Conservation (phyloP, 2,888 invertebrate species). For the Odontomyia ornata region DNA sequence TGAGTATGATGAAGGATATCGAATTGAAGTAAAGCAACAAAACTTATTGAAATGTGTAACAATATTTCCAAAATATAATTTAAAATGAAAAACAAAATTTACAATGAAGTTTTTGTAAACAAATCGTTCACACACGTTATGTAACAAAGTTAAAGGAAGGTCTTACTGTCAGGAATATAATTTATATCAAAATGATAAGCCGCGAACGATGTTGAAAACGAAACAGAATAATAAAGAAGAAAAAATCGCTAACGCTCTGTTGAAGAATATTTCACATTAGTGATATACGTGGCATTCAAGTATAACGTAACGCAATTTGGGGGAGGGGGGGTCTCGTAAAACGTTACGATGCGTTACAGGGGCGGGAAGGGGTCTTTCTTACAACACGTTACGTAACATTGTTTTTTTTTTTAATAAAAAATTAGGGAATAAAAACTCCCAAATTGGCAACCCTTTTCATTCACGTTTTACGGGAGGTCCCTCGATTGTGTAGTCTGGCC, state of each 20-base stretch:
- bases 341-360: no score
- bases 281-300: no score
- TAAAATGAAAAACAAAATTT: conserved; percentile 15
- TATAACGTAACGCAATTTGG: no score
- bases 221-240: conserved; percentile 26
- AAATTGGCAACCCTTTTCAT: no score
- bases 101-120: neutral
- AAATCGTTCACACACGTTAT: neutral
- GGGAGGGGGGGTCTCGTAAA: no score
- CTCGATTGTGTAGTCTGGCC: no score
- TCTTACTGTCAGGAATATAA: conserved; percentile 18
- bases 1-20: neutral
- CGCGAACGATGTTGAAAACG: conserved; percentile 21
- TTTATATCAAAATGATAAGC: conserved; percentile 33
- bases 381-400: no score
- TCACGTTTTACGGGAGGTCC: no score
- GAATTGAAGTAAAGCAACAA: conserved; percentile 4
- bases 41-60: neutral
- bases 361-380: no score
- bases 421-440: no score
- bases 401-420: no score
- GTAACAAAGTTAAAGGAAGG: neutral
- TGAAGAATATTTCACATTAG: conserved; percentile 34
- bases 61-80: conserved; percentile 25
- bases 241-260: conserved; percentile 18